Base-by-base conservation (phyloP, 2,797 vertebrate genomes). In the Cuniculus paca region DNA sequence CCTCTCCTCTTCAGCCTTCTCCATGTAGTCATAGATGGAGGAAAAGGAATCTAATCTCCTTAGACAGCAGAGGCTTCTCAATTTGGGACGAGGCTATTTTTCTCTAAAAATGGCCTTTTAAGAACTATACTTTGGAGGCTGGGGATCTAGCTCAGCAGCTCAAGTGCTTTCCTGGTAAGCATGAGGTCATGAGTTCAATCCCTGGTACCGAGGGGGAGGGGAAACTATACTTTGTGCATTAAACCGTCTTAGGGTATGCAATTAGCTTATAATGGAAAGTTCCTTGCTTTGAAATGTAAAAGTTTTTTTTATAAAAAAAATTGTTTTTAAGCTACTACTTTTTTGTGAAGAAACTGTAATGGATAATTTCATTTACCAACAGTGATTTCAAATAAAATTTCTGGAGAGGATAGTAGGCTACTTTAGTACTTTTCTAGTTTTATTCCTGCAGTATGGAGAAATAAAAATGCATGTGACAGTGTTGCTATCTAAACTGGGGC, bases 211-310 rank as follows among this genome's bases (percentile, higher is more conserved):
- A n/a, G n/a, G n/a, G n/a, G n/a, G n/a, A n/a, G n/a, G n/a, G n/a
- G n/a, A n/a, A n/a, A n/a, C n/a, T n/a, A 68, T 26, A 17, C 31
- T 36, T 63, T 42, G 1, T 72, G 20, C 50, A 45, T 61, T 56
- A 24, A 58, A 65, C 20, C n/a, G 2, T 42, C 61, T 60, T 28
- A 61, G 34, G n/a, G 19, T 20, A n/a, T 63, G 39, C 22, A 5
- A 0, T 39, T 81, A 74, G n/a, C 61, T 60, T 65, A 50, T 50
- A 52, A 31, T 34, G 31, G 28, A 34, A 79, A 63, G 14, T 87
- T 54, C 36, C 80, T 88, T 68, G 31, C 63, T 96, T 88, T 89
- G 63, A 77, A 93, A 80, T 56, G 6, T 39, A 88, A 12, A 88
- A n/a, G n/a, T n/a, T n/a, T n/a, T n/a, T n/a, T n/a, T n/a, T n/a